phyloP scores from a whole-genome alignment of 1,140 invertebrate genomes.

The Megalonaias nervosa region DNA sequence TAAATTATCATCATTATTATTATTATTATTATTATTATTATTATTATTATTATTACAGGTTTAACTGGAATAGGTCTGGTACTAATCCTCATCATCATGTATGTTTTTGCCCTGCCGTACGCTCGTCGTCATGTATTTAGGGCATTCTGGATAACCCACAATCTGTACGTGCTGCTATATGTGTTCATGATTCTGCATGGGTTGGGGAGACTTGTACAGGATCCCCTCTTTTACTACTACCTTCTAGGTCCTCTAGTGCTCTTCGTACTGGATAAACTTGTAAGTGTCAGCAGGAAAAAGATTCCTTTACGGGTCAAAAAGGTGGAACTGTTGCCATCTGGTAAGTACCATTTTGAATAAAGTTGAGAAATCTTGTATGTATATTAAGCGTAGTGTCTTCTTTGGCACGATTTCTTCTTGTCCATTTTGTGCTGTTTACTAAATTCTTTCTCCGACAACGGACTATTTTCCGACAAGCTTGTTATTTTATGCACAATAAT shows the following conservation, averaged over 20 bases:
- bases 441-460: neutral
- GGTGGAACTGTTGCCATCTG: conserved; percentile 95
- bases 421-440: too few relatives aligned
- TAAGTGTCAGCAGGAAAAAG: conserved; percentile 78
- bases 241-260: conserved; percentile 93
- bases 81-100: conserved; percentile 95
- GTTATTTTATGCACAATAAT: neutral
- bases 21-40: too few relatives aligned
- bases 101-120: conserved; percentile 95
- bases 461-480: neutral
- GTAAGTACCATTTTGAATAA: conserved; percentile 52
- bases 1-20: too few relatives aligned
- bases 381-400: too few relatives aligned
- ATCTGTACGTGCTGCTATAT: conserved; percentile 92
- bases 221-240: conserved; percentile 92
- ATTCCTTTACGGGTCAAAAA: conserved; percentile 96
- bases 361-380: too few relatives aligned
- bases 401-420: too few relatives aligned
- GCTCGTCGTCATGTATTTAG: conserved; percentile 84
- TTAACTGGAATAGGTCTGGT: conserved; percentile 94
- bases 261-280: conserved; percentile 92
- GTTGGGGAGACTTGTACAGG: conserved; percentile 81
- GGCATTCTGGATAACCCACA: conserved; percentile 94
- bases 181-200: conserved; percentile 93
- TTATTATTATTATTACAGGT: conserved; percentile 74